A percentile compares a stretch with the other conserved stretches of the same genome.
These are phyloP conservation scores for Gymnorhina tibicen DNA, from an alignment of 2,113 vertebrate genomes.

Conservation along the genomic window DNA sequence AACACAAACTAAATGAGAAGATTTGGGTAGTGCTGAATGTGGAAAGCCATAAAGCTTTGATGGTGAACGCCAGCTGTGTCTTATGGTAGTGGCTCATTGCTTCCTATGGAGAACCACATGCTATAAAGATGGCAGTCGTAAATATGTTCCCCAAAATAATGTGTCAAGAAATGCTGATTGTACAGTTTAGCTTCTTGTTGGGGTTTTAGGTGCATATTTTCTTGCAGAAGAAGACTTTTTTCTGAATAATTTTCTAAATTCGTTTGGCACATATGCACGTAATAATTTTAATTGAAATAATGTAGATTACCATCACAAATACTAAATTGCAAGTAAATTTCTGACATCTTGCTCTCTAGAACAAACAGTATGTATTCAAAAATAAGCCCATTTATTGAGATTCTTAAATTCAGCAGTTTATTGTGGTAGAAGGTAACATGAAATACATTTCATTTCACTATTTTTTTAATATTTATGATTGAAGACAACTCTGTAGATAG, in stretches of 20 bases:
- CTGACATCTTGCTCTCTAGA: neutral
- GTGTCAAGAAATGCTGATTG: neutral
- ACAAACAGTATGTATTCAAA: neutral
- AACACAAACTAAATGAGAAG: neutral
- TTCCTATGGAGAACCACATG: neutral
- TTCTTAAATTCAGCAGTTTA: neutral
- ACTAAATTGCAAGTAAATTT: neutral
- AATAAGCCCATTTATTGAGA: neutral
- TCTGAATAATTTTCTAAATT: neutral
- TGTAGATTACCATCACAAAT: neutral
- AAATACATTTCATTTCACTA: neutral
- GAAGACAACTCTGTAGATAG: neutral
- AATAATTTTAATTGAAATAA: neutral
- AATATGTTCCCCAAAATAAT: neutral
- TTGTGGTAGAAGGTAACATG: neutral
- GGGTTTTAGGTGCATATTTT: neutral
- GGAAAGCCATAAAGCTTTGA: neutral
- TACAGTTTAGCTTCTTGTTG: neutral
- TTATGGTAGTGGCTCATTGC: neutral
- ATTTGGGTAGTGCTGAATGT: neutral
- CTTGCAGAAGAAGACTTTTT: neutral
- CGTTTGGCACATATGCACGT: neutral
- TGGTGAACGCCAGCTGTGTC: neutral
- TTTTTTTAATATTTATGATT: neutral
- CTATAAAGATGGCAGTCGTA: neutral